A percentile compares a stretch with the other conserved stretches of the same genome.
These are phyloP conservation scores for Phlogophora meticulosa DNA, from an alignment of 2,888 invertebrate species.

Conservation along the genomic window DNA sequence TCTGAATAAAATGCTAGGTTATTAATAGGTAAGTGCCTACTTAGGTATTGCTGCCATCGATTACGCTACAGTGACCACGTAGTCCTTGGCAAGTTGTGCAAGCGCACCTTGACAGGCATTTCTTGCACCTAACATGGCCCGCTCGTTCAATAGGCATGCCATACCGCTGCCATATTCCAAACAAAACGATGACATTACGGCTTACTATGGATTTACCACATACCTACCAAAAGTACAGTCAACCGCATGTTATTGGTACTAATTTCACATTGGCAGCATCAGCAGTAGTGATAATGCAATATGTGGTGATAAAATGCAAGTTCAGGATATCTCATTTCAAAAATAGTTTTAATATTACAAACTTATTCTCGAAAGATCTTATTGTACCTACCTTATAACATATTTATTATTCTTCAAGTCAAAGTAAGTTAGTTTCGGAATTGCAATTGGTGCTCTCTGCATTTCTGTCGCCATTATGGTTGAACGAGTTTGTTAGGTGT, in stretches of 20 bases:
- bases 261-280: too few species aligned
- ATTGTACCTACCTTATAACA: too few species aligned
- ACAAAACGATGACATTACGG: conserved; percentile 67
- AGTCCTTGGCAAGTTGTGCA: conserved; percentile 79
- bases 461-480: conserved; percentile 11
- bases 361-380: too few species aligned
- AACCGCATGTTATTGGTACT: too few species aligned
- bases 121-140: conserved; percentile 76
- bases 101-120: conserved; percentile 85
- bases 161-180: conserved; percentile 65
- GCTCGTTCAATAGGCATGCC: conserved; percentile 68
- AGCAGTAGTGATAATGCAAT: too few species aligned
- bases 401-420: too few species aligned
- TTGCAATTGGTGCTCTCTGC: conserved; percentile 14
- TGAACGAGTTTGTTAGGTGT: not conserved
- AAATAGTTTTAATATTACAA: too few species aligned
- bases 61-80: conserved; percentile 60
- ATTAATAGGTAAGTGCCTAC: conserved; percentile 2
- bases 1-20: too few species aligned
- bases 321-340: too few species aligned
- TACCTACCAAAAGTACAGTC: not conserved
- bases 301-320: too few species aligned
- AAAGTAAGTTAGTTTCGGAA: not conserved
- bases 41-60: conserved; percentile 32
- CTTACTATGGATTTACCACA: not conserved